Percentiles rank a stretch among this genome's conserved stretches.
These are phyloP conservation scores for Martes martes DNA, from an alignment of 2,113 vertebrate species.

Conservation along the genomic window DNA sequence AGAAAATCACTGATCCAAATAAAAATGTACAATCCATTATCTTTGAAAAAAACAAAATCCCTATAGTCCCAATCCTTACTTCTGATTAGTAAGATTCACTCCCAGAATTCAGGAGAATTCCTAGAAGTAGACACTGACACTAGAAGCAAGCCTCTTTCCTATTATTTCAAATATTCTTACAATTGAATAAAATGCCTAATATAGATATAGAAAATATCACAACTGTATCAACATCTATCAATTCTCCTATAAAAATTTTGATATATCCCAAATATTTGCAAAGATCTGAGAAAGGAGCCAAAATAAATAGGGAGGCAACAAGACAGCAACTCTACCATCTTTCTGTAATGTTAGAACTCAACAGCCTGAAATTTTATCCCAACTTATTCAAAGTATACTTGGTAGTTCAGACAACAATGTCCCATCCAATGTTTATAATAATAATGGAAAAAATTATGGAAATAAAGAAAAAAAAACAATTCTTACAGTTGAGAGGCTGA, in stretches of 20 bases:
- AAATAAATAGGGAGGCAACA: neutral
- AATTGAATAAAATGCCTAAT: neutral
- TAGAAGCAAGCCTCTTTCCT: neutral
- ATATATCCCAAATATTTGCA: neutral
- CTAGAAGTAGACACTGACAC: neutral
- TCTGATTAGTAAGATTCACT: neutral
- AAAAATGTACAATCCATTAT: constrained; percentile 8
- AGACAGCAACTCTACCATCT: neutral
- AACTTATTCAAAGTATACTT: neutral
- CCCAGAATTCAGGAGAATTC: neutral
- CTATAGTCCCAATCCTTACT: neutral
- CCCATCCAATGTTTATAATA: neutral
- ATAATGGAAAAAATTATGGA: neutral
- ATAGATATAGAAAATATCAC: neutral
- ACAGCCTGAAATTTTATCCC: neutral
- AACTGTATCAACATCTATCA: neutral
- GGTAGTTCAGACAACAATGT: neutral
- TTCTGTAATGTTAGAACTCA: neutral
- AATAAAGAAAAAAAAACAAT: constrained; percentile 66
- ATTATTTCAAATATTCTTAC: neutral
- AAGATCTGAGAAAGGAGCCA: constrained; percentile 2
- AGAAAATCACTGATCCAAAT: neutral
- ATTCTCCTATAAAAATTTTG: neutral
- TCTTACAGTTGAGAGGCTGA: constrained; percentile 93
- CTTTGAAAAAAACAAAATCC: neutral